These are phyloP conservation scores for Chaetogeoica ovagalla DNA, from an alignment of 2,888 invertebrate genomes.

Conservation along the genomic window DNA sequence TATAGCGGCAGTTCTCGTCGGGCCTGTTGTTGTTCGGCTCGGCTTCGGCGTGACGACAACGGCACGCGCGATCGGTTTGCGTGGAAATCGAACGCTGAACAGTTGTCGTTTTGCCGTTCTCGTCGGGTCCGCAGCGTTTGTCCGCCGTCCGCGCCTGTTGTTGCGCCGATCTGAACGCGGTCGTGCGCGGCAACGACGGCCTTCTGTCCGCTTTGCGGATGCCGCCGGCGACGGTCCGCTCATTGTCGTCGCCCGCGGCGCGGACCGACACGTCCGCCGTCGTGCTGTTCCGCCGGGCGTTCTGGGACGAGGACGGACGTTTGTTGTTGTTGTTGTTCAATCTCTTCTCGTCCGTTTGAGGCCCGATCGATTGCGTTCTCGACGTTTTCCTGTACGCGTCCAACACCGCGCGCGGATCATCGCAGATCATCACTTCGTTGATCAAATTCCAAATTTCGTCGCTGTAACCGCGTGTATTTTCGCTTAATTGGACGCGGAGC, in stretches of 20 bases:
- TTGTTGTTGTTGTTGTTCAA: neutral
- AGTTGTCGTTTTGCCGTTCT: neutral
- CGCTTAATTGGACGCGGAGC: too few relatives aligned
- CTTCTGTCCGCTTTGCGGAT: neutral
- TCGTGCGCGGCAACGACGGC: constrained; percentile 4
- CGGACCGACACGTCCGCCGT: neutral
- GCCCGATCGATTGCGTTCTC: constrained; percentile 7
- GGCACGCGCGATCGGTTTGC: constrained; percentile 19
- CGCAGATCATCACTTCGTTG: constrained; percentile 15
- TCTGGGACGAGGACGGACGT: neutral
- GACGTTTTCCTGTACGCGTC: constrained; percentile 21
- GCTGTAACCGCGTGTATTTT: neutral
- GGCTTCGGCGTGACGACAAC: neutral
- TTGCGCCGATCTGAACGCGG: too few relatives aligned
- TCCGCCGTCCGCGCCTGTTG: too few relatives aligned
- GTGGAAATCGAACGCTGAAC: constrained; percentile 28
- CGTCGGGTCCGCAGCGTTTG: too few relatives aligned
- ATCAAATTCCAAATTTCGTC: constrained; percentile 44
- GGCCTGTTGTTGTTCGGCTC: constrained; percentile 16
- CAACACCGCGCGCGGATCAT: constrained; percentile 15
- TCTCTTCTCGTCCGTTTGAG: constrained; percentile 23
- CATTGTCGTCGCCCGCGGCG: neutral
- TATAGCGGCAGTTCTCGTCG: neutral
- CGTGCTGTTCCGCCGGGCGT: constrained; percentile 8
- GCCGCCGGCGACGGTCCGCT: neutral